Base-by-base conservation (phyloP, 2,888 invertebrate genomes). In the Syrphus vitripennis region DNA sequence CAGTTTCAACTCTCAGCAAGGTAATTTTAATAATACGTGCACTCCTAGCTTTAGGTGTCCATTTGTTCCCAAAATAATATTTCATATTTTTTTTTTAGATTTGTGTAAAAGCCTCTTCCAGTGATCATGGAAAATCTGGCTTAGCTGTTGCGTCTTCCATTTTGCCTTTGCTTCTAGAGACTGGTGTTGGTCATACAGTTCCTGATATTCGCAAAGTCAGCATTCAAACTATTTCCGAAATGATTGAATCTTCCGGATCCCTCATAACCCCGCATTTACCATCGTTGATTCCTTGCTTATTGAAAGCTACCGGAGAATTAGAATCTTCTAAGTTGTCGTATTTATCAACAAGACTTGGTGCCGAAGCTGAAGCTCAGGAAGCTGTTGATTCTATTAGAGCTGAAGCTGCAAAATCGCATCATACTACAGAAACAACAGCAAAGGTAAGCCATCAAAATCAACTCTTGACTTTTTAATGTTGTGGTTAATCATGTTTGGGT, bases 391-490 rank as follows among this genome's bases (percentile, higher is more conserved):
- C 95, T 87, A 94, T 96, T 79, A 93, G 98, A 75, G 96, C 97
- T 7, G 95, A 95, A 72, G 95, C 96, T 1, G 97, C 97, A 0
- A 95, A 96, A 89, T 95, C 95, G 1, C 97, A 98, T 91, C 96
- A 97, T 82, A 97, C 98, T 81, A 97, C 97, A 87, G 97, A 98
- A 90, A 97, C 97, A 3, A 95, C 97, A 42, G 95, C 96, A 53
- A 96, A 96, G 93, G 96, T 96, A 79, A 26, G n/a, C 12, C 2
- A 2, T 26, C 3, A 14, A 31, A 16, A 12, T 0, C 16, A 16
- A 29, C 0, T 55, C 4, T 2, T 5, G 12, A 57, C 6, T 57
- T 34, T n/a, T n/a, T 19, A 1, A 1, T 10, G 2, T n/a, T 4
- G 2, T n/a, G n/a, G n/a, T 19, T 3, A 14, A 19, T 31, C 9